Evolutionary conservation across 2,888 invertebrate species (phyloP).

Genomic region (Cerceris rybyensis): DNA sequence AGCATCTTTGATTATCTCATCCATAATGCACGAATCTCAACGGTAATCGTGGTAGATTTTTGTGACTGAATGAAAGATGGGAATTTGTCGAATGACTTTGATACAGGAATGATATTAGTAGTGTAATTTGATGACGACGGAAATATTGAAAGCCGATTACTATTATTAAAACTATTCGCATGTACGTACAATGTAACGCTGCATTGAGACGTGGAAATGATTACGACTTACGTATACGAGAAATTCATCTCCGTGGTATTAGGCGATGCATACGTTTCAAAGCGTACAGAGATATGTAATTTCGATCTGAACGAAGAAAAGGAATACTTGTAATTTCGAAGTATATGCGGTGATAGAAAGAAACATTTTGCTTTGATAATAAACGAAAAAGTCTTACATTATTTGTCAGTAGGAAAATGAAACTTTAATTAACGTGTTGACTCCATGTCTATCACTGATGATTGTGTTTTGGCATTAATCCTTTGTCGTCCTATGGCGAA

Average conservation of each 20-base stretch:
- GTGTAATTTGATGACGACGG: background rate
- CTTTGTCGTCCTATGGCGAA: no score
- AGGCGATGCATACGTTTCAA: background rate
- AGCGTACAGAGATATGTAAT: background rate
- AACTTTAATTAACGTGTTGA: no score
- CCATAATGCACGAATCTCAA: no score
- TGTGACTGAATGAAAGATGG: no score
- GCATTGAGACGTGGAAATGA: background rate
- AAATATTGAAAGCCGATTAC: background rate
- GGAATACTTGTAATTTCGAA: background rate
- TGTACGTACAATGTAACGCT: background rate
- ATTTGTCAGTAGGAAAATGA: no score
- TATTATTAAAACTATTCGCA: constrained; percentile 6
- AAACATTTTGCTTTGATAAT: no score
- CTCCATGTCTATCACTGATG: no score
- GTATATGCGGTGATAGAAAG: background rate
- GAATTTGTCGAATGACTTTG: no score
- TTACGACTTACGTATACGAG: background rate
- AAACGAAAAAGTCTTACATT: no score
- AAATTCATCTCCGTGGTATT: background rate
- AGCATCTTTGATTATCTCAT: no score
- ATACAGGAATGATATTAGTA: background rate
- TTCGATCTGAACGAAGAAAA: background rate
- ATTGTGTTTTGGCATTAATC: no score
- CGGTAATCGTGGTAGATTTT: no score